A percentile compares a stretch with the other conserved stretches of the same genome.
These are phyloP conservation scores for Agelastica alni DNA, from an alignment of 2,888 invertebrate species.

Conservation along the genomic window DNA sequence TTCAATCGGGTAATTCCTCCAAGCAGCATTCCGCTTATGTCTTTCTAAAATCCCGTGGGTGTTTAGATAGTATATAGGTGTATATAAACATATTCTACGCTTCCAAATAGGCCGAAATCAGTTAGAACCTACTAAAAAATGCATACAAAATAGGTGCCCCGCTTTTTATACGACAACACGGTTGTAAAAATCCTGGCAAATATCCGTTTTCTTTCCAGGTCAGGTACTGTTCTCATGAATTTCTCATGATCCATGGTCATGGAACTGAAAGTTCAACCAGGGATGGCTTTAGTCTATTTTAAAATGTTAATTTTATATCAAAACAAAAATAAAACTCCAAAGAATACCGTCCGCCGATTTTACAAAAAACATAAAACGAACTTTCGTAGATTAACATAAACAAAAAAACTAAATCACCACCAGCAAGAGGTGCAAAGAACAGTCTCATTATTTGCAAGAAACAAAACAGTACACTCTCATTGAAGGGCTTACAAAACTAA, in stretches of 20 bases:
- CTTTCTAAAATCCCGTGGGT: conserved; percentile 14
- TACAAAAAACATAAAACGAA: too few species aligned
- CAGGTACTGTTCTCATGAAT: conserved; percentile 28
- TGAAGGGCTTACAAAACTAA: too few species aligned
- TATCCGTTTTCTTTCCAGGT: conserved; percentile 27
- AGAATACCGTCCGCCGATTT: too few species aligned
- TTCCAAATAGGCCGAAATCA: conserved; percentile 21
- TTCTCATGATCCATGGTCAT: conserved; percentile 16
- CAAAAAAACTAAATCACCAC: too few species aligned
- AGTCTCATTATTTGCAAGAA: too few species aligned
- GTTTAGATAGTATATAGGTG: conserved; percentile 7
- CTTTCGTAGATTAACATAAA: too few species aligned
- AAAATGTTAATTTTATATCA: too few species aligned
- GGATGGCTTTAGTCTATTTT: background rate
- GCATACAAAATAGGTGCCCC: conserved; percentile 29
- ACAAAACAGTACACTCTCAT: too few species aligned
- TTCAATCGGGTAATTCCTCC: conserved; percentile 1
- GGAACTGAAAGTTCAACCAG: conserved; percentile 13
- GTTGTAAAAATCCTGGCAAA: conserved; percentile 26
- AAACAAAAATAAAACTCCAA: too few species aligned
- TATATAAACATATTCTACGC: conserved; percentile 16
- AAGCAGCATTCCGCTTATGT: conserved; percentile 6
- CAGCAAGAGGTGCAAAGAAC: too few species aligned
- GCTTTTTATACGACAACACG: conserved; percentile 27
- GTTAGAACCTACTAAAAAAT: conserved; percentile 28